Base-by-base conservation (phyloP, 1,140 invertebrate species). In the Ceratina calcarata region DNA sequence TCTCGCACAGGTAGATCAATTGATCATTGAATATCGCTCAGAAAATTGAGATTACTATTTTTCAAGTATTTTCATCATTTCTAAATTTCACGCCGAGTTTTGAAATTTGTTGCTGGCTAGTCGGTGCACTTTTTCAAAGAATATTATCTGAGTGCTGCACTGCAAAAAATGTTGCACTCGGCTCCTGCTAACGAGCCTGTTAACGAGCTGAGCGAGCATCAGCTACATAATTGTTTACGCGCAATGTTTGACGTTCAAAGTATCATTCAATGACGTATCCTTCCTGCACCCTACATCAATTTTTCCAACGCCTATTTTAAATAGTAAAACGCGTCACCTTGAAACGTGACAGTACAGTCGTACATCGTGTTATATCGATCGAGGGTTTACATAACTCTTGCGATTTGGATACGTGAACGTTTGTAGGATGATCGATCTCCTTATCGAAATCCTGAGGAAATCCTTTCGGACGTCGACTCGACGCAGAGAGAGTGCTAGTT, bases 1-100 rank as follows among this genome's bases (percentile, higher is more conserved):
- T 64, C 24, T 64, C 13, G 2, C 10, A n/a, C 60, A 72, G 76
- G 76, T 78, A 65, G 32, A 67, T 45, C 24, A 6, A 24, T 65
- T 18, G 55, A 16, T 57, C 13, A n/a, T 57, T 57, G 16, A 57
- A n/a, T n/a, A 13, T 57, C 18, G 53, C 53, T 32, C 27, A 32
- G 27, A 32, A 32, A 18, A 55, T 55, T 55, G 53, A 55, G 12
- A 18, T 18, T 2, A 10, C 18, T 18, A 55, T 55, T 55, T 55
- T 7, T 55, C 27, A 32, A 32, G 27, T 32, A 32, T 32, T 1
- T 32, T 32, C 27, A 4, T 32, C 1, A 32, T 32, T 32, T 32
- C 1, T 2, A 53, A 53, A 53, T 53, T 53, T 16, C 1, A 53
- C 16, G n/a, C n/a, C n/a, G n/a, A n/a, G n/a, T 53, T 53, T 53